Evolutionary conservation across 2,113 vertebrate species (phyloP).

Genomic region (Callipepla californica): DNA sequence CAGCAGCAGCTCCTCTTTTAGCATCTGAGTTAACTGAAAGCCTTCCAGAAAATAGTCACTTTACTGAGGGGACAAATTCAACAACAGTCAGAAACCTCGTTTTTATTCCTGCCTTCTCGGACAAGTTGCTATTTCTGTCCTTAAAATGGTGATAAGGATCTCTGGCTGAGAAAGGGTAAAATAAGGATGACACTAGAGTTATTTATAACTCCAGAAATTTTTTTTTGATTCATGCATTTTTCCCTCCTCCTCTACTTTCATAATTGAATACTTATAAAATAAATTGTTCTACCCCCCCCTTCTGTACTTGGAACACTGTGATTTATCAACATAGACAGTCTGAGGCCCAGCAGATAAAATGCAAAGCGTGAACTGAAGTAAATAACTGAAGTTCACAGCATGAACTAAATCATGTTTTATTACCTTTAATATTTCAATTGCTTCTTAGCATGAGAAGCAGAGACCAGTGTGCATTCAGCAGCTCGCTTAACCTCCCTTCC

Average conservation of each 20-base stretch:
- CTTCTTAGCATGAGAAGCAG: constrained; percentile 58
- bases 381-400: constrained; percentile 69
- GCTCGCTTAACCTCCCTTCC: background rate
- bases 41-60: background rate
- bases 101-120: background rate
- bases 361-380: constrained; percentile 63
- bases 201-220: constrained; percentile 31
- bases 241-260: constrained; percentile 34
- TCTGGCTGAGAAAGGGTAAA: constrained; percentile 1
- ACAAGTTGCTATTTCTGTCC: background rate
- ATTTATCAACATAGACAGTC: constrained; percentile 67
- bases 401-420: constrained; percentile 70
- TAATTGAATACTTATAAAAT: constrained; percentile 66
- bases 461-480: background rate
- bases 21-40: background rate
- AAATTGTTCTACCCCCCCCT: constrained; percentile 38
- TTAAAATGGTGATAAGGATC: background rate
- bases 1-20: background rate
- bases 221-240: constrained; percentile 5
- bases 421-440: constrained; percentile 72
- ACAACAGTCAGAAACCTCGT: background rate
- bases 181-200: background rate
- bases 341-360: constrained; percentile 68
- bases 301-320: constrained; percentile 49
- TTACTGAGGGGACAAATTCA: background rate